phyloP scores from a whole-genome alignment of 2,113 vertebrate genomes.

The Micromys minutus region DNA sequence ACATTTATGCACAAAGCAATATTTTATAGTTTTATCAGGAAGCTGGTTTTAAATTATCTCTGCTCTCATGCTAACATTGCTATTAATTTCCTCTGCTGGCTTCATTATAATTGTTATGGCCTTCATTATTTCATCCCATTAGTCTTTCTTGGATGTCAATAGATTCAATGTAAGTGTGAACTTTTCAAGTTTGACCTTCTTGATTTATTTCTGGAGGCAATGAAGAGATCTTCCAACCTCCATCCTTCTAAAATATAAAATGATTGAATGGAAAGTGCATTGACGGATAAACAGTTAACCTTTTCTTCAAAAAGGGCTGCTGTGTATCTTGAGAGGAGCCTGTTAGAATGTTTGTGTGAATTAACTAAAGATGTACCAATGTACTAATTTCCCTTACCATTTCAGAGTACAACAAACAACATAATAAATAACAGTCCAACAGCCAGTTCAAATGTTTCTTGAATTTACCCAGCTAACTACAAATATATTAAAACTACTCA shows the following conservation, averaged over 20 bases:
- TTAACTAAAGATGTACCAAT: slow-evolving; percentile 32
- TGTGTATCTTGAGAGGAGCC: slow-evolving; percentile 41
- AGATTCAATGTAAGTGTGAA: slow-evolving; percentile 75
- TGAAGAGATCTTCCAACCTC: slow-evolving; percentile 64
- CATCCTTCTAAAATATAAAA: slow-evolving; percentile 74
- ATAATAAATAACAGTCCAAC: neutral
- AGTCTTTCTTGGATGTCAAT: slow-evolving; percentile 69
- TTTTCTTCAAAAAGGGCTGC: slow-evolving; percentile 67
- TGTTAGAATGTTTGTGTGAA: slow-evolving; percentile 7
- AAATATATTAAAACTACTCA: neutral
- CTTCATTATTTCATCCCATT: slow-evolving; percentile 68
- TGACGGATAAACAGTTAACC: slow-evolving; percentile 67
- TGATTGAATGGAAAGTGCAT: slow-evolving; percentile 67
- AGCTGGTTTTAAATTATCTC: slow-evolving; percentile 24
- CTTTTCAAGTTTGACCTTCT: slow-evolving; percentile 80
- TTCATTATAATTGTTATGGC: slow-evolving; percentile 49
- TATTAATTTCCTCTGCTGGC: slow-evolving; percentile 59
- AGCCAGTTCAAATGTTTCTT: neutral
- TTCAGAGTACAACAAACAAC: neutral
- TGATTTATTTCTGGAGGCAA: slow-evolving; percentile 76
- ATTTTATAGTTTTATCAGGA: neutral
- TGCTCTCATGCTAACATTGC: neutral
- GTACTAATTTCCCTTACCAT: neutral
- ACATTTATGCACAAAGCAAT: neutral
- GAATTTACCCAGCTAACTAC: neutral